Percentiles rank a stretch among this genome's conserved stretches.
Evolutionary conservation across 1,140 invertebrate genomes (phyloP).

Genomic region (Anastrepha obliqua): DNA sequence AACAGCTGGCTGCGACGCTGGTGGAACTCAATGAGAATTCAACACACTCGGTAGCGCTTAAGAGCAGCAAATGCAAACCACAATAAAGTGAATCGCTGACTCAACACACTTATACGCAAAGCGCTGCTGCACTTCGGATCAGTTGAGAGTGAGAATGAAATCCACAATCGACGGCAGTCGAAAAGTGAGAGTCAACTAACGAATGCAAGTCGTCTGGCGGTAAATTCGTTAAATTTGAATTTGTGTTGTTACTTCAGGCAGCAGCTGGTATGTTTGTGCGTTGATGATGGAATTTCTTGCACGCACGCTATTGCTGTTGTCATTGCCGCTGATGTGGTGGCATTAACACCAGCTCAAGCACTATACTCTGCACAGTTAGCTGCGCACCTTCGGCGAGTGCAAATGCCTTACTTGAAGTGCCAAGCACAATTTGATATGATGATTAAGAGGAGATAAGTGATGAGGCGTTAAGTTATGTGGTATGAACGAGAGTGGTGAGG

Average conservation of each 20-base stretch:
- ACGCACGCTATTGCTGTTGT: not conserved
- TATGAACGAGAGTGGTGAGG: not conserved
- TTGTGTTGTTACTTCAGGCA: too few relatives aligned
- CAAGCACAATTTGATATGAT: constrained; percentile 24
- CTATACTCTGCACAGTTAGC: not conserved
- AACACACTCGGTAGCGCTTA: not conserved
- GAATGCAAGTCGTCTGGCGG: not conserved
- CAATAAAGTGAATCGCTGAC: too few relatives aligned
- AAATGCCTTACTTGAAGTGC: constrained; percentile 1
- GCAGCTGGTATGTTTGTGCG: not conserved
- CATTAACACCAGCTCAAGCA: constrained; percentile 31
- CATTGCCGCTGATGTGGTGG: constrained; percentile 22
- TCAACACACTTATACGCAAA: not conserved
- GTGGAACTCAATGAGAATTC: constrained; percentile 36
- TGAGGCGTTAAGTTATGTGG: not conserved
- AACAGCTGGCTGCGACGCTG: not conserved
- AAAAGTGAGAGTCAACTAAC: constrained; percentile 21
- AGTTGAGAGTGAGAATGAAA: constrained; percentile 16
- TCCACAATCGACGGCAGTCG: not conserved
- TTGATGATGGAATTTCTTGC: not conserved
- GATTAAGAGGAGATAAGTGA: constrained; percentile 26
- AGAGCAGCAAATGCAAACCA: not conserved
- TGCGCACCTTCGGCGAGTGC: constrained; percentile 12
- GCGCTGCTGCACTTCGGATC: not conserved
- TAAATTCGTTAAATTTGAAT: constrained; percentile 1